A percentile compares a stretch with the other conserved stretches of the same genome.
Evolutionary conservation across 53 echinoderm and acorn worm species (phyloP).

Genomic region (Stichopus horrens): DNA sequence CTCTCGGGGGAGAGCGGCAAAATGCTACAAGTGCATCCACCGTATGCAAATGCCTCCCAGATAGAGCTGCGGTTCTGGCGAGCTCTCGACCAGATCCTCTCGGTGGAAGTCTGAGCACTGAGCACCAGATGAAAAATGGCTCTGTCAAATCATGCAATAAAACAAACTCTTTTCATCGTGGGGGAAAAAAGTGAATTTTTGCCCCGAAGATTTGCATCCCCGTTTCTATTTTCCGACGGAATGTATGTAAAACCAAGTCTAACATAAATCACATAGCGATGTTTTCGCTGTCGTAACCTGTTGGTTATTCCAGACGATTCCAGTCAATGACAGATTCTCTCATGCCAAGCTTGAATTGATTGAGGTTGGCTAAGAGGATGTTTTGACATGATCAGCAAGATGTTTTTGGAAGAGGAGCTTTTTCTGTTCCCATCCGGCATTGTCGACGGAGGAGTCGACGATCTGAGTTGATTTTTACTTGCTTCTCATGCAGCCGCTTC

Average conservation of each 20-base stretch:
- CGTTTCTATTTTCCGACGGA: neutral
- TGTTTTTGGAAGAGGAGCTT: conserved; percentile 6
- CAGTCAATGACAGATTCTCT: conserved; percentile 13
- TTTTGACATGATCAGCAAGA: conserved; percentile 26
- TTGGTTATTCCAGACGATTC: neutral
- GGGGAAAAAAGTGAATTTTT: neutral
- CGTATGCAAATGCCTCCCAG: conserved; percentile 2
- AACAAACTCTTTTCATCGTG: neutral
- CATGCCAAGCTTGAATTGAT: conserved; percentile 25
- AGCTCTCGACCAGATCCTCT: conserved; percentile 18
- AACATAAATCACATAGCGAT: neutral
- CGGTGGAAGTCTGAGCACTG: neutral
- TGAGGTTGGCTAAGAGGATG: conserved; percentile 18
- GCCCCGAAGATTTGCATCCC: neutral
- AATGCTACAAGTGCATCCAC: conserved; percentile 37
- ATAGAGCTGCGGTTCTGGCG: conserved; percentile 16
- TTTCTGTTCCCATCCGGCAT: neutral
- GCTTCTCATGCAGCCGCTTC: neutral
- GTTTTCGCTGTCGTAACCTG: neutral
- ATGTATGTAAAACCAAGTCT: neutral
- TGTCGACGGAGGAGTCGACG: neutral
- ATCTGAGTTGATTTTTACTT: conserved; percentile 9
- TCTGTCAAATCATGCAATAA: conserved; percentile 5
- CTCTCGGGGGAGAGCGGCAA: conserved; percentile 15
- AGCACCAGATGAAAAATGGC: neutral